Evolutionary conservation across 2,888 invertebrate genomes (phyloP), one percentile per base, ranked within the genome.

Genomic region (Empis stercorea): DNA sequence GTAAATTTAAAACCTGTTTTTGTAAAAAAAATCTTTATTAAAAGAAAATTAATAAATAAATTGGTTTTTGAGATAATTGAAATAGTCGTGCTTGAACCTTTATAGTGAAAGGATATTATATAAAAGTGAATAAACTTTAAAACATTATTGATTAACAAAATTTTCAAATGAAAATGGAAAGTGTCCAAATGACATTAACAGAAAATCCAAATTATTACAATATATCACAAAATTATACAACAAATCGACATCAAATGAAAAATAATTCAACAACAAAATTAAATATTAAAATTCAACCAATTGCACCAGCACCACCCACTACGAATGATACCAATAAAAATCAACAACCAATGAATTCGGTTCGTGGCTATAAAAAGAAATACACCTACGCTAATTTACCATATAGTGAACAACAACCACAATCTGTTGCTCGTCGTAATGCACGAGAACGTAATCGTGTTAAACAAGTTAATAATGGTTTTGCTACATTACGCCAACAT

Each of bases 381-480:
- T 77, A 79, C 59, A 80, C 81, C 62, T 83, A 80, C 65, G 74
- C 77, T 56, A 75, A 79, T 59, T 79, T 80, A 64, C 80, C 80
- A 23, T 83, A 81, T 43, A 57, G 55, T 36, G 60, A 61, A 30
- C 78, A 82, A 59, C 88, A 84, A 59, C 87, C 87, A 41, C 85
- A 88, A 48, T 87, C 91, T 10, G 91, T 92, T 27, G 88, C 88
- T 2, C 72, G 93, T 43, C 76, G 95, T 59, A 95, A 95, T 68
- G 95, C 94, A 32, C 76, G 95, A 30, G 95, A 95, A 70, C 73
- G 95, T 54, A 95, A 94, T 65, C 79, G 95, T 56, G 94, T 94
- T 56, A 91, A 92, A 67, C 91, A 92, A 78, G 91, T 92, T 60
- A 92, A 92, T 73, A 88, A 88, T 66, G 92, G 92, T 58, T 93